Evolutionary conservation across 2,888 invertebrate genomes (phyloP), one percentile per base, ranked within the genome.

Genomic region (Drosophila cracens): DNA sequence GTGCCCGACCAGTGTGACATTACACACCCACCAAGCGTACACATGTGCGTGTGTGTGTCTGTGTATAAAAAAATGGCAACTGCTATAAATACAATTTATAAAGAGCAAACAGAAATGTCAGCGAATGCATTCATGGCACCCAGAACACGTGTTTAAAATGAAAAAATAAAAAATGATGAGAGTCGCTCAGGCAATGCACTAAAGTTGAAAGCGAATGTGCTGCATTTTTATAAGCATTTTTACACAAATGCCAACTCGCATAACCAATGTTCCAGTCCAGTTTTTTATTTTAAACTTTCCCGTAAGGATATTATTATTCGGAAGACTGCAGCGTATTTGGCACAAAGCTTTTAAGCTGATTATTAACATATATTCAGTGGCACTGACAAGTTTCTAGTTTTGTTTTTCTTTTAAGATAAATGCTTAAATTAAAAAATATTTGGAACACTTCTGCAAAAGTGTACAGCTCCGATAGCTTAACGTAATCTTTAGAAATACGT

Each of bases 61-160:
- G 38, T 29, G 40, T 5, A 38, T 53, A 38, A 75, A 76, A 84
- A 84, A 74, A 84, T 82, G 74, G 83, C 66, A 36, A 70, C 72
- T 76, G 73, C 80, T 74, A 89, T 87, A 84, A 85, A 84, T 87
- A 89, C 76, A 76, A 87, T 89, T 84, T 89, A 79, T 87, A 89
- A 70, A 64, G 86, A 66, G 71, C 81, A 69, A 57, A 74, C 60
- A 69, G 61, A 76, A 82, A 69, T 71, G 68, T 72, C 73, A 74
- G 33, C 73, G 64, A 51, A 76, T 64, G 85, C 66, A 82, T 83
- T 83, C 79, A 84, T 68, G 63, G 58, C 54, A 62, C 34, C 38
- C 43, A 46, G 46, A 68, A 53, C 80, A 82, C 65, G 63, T 58
- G 48, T 56, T 71, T 18, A 43, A 67, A 61, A 66, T 38, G 68